Evolutionary conservation across 2,888 invertebrate species (phyloP), one percentile per base, ranked within the genome.

Genomic region (Agriotes lineatus): DNA sequence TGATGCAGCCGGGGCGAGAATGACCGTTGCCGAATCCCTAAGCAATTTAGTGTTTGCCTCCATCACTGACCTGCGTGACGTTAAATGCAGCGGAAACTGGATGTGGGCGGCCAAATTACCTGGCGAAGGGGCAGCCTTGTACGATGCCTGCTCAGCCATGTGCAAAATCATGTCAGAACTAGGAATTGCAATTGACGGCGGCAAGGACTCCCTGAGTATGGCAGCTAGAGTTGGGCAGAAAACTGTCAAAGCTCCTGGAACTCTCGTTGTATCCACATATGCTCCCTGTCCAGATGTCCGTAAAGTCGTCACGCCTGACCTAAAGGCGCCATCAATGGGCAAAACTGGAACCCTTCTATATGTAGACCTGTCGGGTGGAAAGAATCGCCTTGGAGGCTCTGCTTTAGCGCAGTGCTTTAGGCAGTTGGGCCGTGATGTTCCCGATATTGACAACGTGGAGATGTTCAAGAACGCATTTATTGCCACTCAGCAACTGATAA

Each of bases 21-120:
- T 99, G 92, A 93, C 97, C 0, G 94, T 99, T 0, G 96, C 94
- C 0, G 99, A 99, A 85, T 93, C 98, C 0, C 83, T 99, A 16
- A 95, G 95, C 52, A 99, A 99, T 84, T 87, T 99, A 73, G 96
- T 91, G 0, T 92, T 92, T 80, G 91, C 90, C 0, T 88, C 88
- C 22, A 89, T 92, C 54, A 86, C 87, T 0, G 86, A 87, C 62
- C 76, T 91, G 18, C 86, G 92, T 84, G 99, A 99, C 84, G 93
- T 99, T 0, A 99, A 99, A 85, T 98, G 98, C 83, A 97, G 96
- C 39, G 99, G 96, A n/a, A 99, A 99, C 85, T 99, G 99, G 99
- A 99, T 99, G 99, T 99, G 99, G 99, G 93, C 97, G 0, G 99
- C 98, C 9, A 99, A 99, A 85, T 86, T 96, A 14, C 92, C 94